Percentiles rank a stretch among this genome's conserved stretches.
Conservation (phyloP, 2,888 invertebrate genomes). For the Leistus spinibarbis region DNA sequence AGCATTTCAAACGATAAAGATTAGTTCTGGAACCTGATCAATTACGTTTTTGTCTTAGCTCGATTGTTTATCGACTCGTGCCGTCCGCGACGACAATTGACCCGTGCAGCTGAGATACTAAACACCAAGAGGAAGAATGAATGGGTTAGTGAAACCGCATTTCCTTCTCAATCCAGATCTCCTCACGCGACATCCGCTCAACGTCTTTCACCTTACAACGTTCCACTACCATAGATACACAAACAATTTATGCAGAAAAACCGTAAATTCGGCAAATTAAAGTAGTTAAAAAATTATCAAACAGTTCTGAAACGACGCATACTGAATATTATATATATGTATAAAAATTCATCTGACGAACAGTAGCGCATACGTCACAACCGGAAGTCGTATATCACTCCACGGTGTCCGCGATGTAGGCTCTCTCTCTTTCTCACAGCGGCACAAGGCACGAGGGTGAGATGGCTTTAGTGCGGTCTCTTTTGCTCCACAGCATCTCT, state of each 20-base stretch:
- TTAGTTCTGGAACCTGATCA: slow-evolving; percentile 23
- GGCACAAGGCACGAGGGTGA: background rate
- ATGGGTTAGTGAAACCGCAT: background rate
- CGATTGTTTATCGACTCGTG: background rate
- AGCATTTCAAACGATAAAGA: background rate
- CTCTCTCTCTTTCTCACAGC: background rate
- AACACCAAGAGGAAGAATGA: background rate
- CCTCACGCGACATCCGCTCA: slow-evolving; percentile 18
- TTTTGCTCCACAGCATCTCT: background rate
- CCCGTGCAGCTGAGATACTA: background rate
- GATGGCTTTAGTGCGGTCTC: background rate
- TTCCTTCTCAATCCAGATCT: slow-evolving; percentile 31
- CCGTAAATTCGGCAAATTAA: too few relatives aligned
- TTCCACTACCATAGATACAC: background rate
- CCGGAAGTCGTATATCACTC: slow-evolving; percentile 22
- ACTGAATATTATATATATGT: background rate
- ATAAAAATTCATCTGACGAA: background rate
- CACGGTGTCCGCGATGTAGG: background rate
- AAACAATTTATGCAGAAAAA: background rate
- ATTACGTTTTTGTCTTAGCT: background rate
- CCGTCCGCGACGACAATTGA: background rate
- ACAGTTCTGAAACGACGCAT: background rate
- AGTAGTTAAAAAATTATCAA: too few relatives aligned
- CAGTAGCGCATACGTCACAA: slow-evolving; percentile 19
- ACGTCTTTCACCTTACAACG: background rate